Base-by-base conservation (phyloP, 2,113 vertebrate species). In the Ornithorhynchus anatinus region DNA sequence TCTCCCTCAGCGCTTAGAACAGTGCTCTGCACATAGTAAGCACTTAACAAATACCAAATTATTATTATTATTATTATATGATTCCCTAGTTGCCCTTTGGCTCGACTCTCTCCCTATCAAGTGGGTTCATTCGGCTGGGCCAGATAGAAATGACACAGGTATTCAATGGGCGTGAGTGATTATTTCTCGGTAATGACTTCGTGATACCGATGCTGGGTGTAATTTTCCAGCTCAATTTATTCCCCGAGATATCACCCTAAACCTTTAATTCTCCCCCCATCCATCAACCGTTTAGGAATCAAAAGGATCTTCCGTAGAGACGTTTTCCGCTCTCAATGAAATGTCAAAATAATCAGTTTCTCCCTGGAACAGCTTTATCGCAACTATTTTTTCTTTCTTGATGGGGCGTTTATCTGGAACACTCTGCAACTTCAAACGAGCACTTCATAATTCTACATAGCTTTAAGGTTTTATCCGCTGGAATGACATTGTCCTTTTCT, bases 391-490 rank as follows among this genome's bases (percentile, higher is more conserved):
- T 10, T 4, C 15, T 11, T n/a, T 81, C 86, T 82, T 72, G 35
- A 51, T 67, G 48, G 58, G 35, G 15, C 47, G 81, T 60, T 82
- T 87, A 84, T 80, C 82, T 68, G 23, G 75, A 45, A 66, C 35
- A 80, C 79, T 37, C 59, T 79, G 79, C 6, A 13, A 68, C 64
- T 84, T 91, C 82, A 82, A 80, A 88, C 68, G 75, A 45, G 59
- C 65, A 53, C 47, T 78, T 86, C 32, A 33, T 64, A 51, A 85
- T 61, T 83, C 72, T 75, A 75, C 81, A 84, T 45, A 20, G 72
- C 59, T 42, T 20, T 31, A 16, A 37, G 33, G 36, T 80, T 77
- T 85, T 75, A 76, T 72, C 61, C 67, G 47, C 23, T 48, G 69
- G 44, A 85, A 71, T 20, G 76, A 62, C 73, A 36, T 67, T 63